Conservation (phyloP, 2,113 vertebrate species). For the Dromaius novaehollandiae region DNA sequence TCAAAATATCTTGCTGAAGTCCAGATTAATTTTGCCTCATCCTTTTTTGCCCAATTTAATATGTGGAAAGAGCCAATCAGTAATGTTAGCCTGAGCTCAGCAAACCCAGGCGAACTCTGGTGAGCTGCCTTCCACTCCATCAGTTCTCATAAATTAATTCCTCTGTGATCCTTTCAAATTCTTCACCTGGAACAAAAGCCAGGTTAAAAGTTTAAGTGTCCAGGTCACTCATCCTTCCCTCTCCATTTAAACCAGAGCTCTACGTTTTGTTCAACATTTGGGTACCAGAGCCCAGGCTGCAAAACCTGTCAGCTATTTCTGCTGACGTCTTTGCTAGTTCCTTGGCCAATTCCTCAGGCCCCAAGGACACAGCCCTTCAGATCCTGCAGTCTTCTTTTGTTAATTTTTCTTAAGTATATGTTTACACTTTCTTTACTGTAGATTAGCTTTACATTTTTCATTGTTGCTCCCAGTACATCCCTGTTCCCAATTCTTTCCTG, state of each 20-base stretch:
- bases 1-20: slow-evolving; percentile 63
- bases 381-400: background rate
- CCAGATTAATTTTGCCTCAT: slow-evolving; percentile 58
- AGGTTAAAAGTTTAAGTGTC: slow-evolving; percentile 58
- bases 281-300: background rate
- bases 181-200: slow-evolving; percentile 57
- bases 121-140: slow-evolving; percentile 48
- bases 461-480: background rate
- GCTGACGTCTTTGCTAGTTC: background rate
- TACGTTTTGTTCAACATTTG: background rate
- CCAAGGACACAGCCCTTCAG: background rate
- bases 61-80: background rate
- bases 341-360: background rate
- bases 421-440: background rate
- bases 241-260: background rate
- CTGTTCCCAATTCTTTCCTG: background rate
- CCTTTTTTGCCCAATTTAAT: slow-evolving; percentile 32
- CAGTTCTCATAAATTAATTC: slow-evolving; percentile 61
- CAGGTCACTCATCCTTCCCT: background rate
- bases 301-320: background rate
- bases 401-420: background rate
- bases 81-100: slow-evolving; percentile 22
- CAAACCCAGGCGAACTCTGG: background rate
- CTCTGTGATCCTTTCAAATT: slow-evolving; percentile 38
- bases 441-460: background rate